Evolutionary conservation across 1,140 invertebrate genomes (phyloP).

Genomic region (Drosophila bocki): DNA sequence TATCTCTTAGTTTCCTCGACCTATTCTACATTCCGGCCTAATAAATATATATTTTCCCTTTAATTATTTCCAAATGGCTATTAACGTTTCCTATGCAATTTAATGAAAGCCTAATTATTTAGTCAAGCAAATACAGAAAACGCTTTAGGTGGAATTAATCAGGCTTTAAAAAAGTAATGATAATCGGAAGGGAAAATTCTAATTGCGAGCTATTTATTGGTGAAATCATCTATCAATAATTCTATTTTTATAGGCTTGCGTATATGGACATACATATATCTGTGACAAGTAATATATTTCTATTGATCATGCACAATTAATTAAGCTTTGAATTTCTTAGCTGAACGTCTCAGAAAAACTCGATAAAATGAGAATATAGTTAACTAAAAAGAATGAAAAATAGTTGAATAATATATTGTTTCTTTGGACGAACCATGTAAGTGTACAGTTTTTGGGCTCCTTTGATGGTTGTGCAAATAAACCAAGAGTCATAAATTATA

Average conservation of each 20-base stretch:
- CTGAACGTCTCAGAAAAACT: background rate
- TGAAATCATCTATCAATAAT: background rate
- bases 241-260: slow-evolving; percentile 5
- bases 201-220: background rate
- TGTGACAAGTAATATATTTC: background rate
- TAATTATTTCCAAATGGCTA: background rate
- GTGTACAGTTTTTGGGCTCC: background rate
- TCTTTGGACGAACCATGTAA: no score
- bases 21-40: background rate
- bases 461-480: background rate
- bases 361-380: background rate
- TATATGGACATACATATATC: background rate
- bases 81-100: background rate
- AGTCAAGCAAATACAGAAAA: background rate
- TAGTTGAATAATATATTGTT: no score
- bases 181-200: background rate
- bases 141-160: background rate
- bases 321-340: background rate
- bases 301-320: background rate
- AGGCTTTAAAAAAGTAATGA: background rate
- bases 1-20: no score
- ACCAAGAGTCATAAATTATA: background rate
- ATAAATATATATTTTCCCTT: background rate
- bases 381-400: background rate
- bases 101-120: background rate